A percentile compares a stretch with the other conserved stretches of the same genome.
These are phyloP conservation scores for Campoplex capitator DNA, from an alignment of 2,888 invertebrate genomes.

Conservation along the genomic window DNA sequence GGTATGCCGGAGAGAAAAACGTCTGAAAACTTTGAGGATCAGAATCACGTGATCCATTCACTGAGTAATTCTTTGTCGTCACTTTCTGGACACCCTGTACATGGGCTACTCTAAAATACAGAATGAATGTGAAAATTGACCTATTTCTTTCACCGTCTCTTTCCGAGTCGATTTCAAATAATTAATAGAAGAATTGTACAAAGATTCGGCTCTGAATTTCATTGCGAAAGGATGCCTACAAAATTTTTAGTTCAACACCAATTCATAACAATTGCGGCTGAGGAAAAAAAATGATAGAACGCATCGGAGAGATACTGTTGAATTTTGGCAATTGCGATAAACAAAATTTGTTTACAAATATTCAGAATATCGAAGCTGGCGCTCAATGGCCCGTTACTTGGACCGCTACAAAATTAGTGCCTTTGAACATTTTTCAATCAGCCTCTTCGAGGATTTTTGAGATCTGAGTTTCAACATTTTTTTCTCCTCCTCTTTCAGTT, in stretches of 20 bases:
- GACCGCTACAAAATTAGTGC: not conserved
- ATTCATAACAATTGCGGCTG: not conserved
- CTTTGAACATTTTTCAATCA: slow-evolving; percentile 7
- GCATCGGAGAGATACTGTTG: not conserved
- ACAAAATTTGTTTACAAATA: not conserved
- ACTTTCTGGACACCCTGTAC: slow-evolving; percentile 10
- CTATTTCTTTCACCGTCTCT: not conserved
- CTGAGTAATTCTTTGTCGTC: not conserved
- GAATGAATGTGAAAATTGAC: not conserved
- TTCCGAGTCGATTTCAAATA: not conserved
- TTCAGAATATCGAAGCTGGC: not conserved
- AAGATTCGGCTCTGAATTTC: not conserved
- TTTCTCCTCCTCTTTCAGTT: not conserved
- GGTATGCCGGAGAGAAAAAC: not conserved
- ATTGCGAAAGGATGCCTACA: not conserved
- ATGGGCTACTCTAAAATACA: not conserved
- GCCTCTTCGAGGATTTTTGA: not conserved
- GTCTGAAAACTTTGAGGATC: not conserved
- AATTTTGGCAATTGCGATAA: not conserved
- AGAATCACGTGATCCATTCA: not conserved
- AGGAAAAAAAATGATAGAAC: not conserved
- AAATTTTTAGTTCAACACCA: not conserved
- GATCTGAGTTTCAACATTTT: not conserved
- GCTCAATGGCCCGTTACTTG: not conserved
- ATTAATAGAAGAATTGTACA: not conserved